Evolutionary conservation across 2,113 vertebrate genomes (phyloP), one percentile per base, ranked within the genome.

Genomic region (Calidris pygmaea): DNA sequence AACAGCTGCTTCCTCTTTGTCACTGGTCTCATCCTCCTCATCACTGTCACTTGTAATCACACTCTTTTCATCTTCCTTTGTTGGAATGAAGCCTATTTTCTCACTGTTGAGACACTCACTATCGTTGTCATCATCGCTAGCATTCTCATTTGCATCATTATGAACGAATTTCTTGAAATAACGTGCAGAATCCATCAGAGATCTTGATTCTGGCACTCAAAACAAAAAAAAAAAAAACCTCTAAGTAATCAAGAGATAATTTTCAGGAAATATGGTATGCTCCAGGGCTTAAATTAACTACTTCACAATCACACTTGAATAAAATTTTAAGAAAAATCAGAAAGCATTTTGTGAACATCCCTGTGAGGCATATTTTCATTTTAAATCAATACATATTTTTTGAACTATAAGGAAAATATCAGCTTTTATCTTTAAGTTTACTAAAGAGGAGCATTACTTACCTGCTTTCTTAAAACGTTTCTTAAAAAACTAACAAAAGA

Each of bases 131-230:
- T 37, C 43, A 10, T 34, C 12, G 39, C 39, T 65, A 17, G 34
- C 35, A 79, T 22, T 71, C 14, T 81, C 39, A 48, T 17, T 37
- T 27, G 41, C 39, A 81, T 56, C 47, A 55, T 52, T 37, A 58
- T 12, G 53, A 84, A 55, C 0, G 1, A 35, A 34, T 77, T 85
- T 79, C 45, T 80, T 41, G 24, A 55, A 81, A 59, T 6, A 3
- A 65, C 3, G 18, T 58, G 67, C 59, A 95, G 95, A 95, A 95
- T 75, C 93, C 96, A 97, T 96, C 65, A 55, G 12, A 47, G 50
- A 70, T 63, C 53, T 71, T 77, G 59, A 59, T 41, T 74, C 59
- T 93, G 56, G 32, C 30, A 93, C 80, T 24, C n/a, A 65, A 41
- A 81, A 79, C 80, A 59, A 78, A 72, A 35, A 81, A 79, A 83